phyloP scores from a whole-genome alignment of 2,888 invertebrate species.

The Arrhopalites spinosus region DNA sequence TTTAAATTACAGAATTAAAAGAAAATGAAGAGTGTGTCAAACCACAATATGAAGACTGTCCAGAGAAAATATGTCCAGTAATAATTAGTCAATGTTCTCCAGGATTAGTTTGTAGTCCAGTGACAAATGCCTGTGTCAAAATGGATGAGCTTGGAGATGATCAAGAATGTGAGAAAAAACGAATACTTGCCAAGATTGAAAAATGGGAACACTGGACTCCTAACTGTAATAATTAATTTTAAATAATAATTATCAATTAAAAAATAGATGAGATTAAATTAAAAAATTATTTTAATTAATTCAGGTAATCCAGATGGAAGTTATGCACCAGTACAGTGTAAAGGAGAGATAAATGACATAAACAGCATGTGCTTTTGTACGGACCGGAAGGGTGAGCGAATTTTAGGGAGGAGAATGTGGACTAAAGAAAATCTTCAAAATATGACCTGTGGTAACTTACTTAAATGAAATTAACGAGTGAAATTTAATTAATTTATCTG shows the following conservation, averaged over 20 bases:
- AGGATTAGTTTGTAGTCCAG: constrained; percentile 16
- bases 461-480: not conserved
- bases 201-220: constrained; percentile 46
- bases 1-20: not conserved
- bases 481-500: constrained; percentile 39
- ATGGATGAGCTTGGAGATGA: not conserved
- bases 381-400: constrained; percentile 41
- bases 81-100: constrained; percentile 10
- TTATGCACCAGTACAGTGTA: constrained; percentile 53
- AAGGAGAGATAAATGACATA: constrained; percentile 37
- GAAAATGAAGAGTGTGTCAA: constrained; percentile 4
- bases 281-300: no score
- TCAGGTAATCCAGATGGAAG: no score
- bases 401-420: constrained; percentile 46
- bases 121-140: constrained; percentile 11
- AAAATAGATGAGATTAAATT: no score
- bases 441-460: constrained; percentile 52
- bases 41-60: constrained; percentile 28
- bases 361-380: constrained; percentile 46
- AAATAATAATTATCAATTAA: no score
- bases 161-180: constrained; percentile 1
- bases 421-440: constrained; percentile 38
- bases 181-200: not conserved
- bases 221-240: constrained; percentile 44
- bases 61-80: constrained; percentile 28